Base-by-base conservation (phyloP, 2,888 invertebrate species). In the Willowsia nigromaculata region DNA sequence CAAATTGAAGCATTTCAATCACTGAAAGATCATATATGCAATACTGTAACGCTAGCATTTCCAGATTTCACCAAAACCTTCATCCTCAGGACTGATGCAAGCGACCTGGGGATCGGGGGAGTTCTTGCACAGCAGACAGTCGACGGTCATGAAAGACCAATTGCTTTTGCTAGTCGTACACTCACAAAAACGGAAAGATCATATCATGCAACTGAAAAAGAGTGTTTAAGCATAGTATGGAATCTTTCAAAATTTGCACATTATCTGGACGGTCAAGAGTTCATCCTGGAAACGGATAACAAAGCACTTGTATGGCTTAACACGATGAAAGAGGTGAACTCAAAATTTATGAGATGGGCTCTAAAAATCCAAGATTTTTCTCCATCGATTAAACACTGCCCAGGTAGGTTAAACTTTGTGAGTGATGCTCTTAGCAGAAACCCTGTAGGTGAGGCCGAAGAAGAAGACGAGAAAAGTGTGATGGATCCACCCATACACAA, bases 31-130 rank as follows among this genome's bases (percentile, higher is more conserved):
- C 30, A 71, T 6, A 82, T 93, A 53, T 90, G 91, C 25, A 82
- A 68, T 11, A 80, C 91, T 5, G 74, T 92, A 0, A 88, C 91
- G 0, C 76, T 93, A 11, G 84, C 85, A 13, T 92, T 92, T 68
- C 93, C 93, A 3, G 91, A 93, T 76, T 91, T 92, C 62, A 56
- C 85, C 0, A 56, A 89, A n/a, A 84, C 62, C 6, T 91, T 92
- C 25, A 89, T 92, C 13, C 47, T 93, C 6, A 87, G 92, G 0
- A 93, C 93, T 0, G 93, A 93, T 85, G 92, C 93, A 0, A 91
- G 91, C 1, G 83, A 85, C 0, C 27, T 65, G 9, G 93, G 93
- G 3, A 80, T 93, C 2, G 93, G 92, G 15, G 92, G 91, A 3
- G 89, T 93, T 0, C 84, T 93, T 11, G 87, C 90, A 6, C 93